Evolutionary conservation across 2,113 vertebrate genomes (phyloP).

Genomic region (Dissostichus mawsoni): DNA sequence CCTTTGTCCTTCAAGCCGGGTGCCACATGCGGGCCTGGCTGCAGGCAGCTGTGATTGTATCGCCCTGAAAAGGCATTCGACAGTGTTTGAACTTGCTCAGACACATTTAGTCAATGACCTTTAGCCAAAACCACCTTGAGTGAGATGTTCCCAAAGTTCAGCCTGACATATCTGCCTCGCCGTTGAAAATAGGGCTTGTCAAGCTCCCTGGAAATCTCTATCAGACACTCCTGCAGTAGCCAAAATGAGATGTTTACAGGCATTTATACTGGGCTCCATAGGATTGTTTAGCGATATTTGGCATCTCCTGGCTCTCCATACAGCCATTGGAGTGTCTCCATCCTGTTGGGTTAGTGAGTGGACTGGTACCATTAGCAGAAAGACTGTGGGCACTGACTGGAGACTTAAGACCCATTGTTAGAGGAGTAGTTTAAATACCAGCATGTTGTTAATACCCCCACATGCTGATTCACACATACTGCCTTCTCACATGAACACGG

Average conservation of each 20-base stretch:
- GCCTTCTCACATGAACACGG: conserved; percentile 56
- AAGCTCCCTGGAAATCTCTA: conserved; percentile 49
- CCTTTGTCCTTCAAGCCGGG: conserved; percentile 75
- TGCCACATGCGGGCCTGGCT: conserved; percentile 37
- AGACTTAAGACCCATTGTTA: conserved; percentile 78
- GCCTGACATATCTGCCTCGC: conserved; percentile 45
- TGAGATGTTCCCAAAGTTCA: conserved; percentile 53
- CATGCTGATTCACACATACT: conserved; percentile 70
- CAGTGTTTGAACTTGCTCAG: conserved; percentile 53
- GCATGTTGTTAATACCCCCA: conserved; percentile 77
- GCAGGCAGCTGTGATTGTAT: conserved; percentile 51
- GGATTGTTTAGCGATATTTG: conserved; percentile 52
- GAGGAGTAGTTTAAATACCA: conserved; percentile 73
- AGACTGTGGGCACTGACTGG: conserved; percentile 61
- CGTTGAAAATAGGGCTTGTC: conserved; percentile 39
- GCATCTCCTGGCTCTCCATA: conserved; percentile 49
- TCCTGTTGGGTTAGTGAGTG: conserved; percentile 64
- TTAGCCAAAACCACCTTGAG: conserved; percentile 56
- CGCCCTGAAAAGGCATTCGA: conserved; percentile 46
- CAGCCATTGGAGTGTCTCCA: conserved; percentile 51
- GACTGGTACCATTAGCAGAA: conserved; percentile 68
- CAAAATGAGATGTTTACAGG: conserved; percentile 32
- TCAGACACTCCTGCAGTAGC: not conserved
- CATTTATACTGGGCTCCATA: conserved; percentile 28
- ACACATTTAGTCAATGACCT: conserved; percentile 72